Percentiles rank a stretch among this genome's conserved stretches.
Conservation (phyloP, 2,797 vertebrate species). For the Tragelaphus eurycerus region DNA sequence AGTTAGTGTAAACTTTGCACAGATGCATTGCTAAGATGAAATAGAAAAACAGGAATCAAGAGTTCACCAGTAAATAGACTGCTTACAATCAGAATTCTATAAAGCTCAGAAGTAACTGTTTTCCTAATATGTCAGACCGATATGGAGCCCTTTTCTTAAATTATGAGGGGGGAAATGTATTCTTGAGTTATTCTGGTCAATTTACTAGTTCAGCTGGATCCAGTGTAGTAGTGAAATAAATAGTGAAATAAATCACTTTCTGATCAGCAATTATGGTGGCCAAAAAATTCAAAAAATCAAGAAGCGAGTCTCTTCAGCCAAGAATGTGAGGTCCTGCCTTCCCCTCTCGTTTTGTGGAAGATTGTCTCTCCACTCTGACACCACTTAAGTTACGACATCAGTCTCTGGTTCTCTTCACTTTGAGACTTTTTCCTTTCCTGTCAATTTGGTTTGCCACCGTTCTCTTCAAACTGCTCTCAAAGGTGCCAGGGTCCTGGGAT, state of each 20-base stretch:
- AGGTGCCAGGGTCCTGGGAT: background rate
- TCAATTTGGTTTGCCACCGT: background rate
- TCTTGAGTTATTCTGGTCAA: background rate
- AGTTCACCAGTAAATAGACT: background rate
- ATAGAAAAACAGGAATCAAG: background rate
- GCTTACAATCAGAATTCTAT: background rate
- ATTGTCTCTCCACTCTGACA: background rate
- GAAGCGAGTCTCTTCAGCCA: background rate
- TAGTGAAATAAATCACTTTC: background rate
- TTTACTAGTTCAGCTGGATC: background rate
- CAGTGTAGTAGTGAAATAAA: constrained; percentile 29
- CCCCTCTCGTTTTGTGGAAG: background rate
- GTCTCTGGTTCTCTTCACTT: background rate
- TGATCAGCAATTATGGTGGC: background rate
- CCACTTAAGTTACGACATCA: background rate
- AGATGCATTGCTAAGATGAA: background rate
- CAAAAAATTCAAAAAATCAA: background rate
- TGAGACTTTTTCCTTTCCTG: background rate
- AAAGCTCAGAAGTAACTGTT: background rate
- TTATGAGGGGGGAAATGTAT: background rate
- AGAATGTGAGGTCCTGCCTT: background rate
- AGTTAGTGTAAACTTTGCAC: background rate
- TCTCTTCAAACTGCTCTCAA: background rate
- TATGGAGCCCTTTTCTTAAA: background rate
- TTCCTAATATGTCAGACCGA: background rate